A percentile compares a stretch with the other conserved stretches of the same genome.
Evolutionary conservation across 53 echinoderm and acorn worm genomes (phyloP).

Genomic region (Actinopyga echinites): DNA sequence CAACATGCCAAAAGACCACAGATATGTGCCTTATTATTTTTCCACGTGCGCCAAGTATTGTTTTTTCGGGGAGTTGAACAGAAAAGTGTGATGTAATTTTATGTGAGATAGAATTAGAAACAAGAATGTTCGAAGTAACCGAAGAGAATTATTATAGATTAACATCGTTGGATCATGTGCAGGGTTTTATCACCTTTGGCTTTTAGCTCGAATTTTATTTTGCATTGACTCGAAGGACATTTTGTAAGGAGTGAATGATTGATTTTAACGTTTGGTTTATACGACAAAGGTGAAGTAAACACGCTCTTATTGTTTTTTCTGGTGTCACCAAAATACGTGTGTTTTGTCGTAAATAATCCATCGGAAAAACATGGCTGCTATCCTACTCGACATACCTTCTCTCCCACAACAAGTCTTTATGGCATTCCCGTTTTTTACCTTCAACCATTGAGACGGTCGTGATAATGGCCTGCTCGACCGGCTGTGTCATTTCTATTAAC

Average conservation of each 20-base stretch:
- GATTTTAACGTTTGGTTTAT: conserved; percentile 28
- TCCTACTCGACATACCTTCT: conserved; percentile 10
- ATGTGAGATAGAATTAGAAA: not conserved
- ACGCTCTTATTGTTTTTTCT: conserved; percentile 30
- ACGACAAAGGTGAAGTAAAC: conserved; percentile 20
- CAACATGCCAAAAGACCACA: not conserved
- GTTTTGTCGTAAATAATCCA: conserved; percentile 24
- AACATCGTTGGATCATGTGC: not conserved
- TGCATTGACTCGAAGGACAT: not conserved
- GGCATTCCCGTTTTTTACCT: conserved; percentile 24
- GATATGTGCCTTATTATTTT: no score
- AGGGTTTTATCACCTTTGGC: not conserved
- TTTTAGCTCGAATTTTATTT: not conserved
- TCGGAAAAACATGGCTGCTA: conserved; percentile 23
- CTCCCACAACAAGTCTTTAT: conserved; percentile 21
- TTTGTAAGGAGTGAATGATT: conserved; percentile 1
- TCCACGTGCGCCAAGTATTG: not conserved
- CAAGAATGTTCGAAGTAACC: not conserved
- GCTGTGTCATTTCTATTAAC: not conserved
- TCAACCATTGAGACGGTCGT: not conserved
- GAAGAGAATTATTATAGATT: not conserved
- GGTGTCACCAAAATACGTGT: conserved; percentile 15
- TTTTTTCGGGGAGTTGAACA: not conserved
- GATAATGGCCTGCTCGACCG: not conserved
- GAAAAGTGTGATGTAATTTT: not conserved